Conservation (phyloP, 2,888 invertebrate genomes). For the Opisthograptis luteolata region DNA sequence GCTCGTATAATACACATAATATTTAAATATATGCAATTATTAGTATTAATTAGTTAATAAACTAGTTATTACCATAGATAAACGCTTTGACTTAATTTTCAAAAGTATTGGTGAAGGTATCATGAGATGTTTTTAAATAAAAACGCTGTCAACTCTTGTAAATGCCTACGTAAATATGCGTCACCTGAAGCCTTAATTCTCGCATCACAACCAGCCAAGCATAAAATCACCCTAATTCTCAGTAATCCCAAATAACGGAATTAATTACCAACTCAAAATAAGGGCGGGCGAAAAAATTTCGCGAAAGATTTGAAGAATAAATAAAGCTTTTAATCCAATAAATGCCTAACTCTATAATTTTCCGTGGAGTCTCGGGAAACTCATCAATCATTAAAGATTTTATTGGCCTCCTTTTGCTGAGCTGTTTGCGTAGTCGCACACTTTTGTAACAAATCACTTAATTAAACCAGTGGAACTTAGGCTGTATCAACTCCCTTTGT, state of each 20-base stretch:
- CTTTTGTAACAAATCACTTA: slow-evolving; percentile 11
- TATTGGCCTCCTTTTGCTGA: slow-evolving; percentile 39
- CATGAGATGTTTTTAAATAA: neutral
- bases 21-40: no score
- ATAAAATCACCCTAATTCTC: slow-evolving; percentile 47
- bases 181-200: slow-evolving; percentile 38
- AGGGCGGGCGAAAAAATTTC: slow-evolving; percentile 50
- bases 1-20: no score
- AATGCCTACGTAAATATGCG: neutral
- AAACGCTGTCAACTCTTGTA: neutral
- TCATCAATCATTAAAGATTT: slow-evolving; percentile 68
- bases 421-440: slow-evolving; percentile 23
- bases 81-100: no score
- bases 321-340: slow-evolving; percentile 66
- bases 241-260: slow-evolving; percentile 63
- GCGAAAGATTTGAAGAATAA: slow-evolving; percentile 60
- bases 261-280: slow-evolving; percentile 64
- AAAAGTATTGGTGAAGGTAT: no score
- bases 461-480: no score
- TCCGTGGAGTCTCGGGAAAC: slow-evolving; percentile 42
- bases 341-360: slow-evolving; percentile 62
- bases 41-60: no score
- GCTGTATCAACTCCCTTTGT: no score
- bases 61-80: no score
- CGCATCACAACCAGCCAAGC: slow-evolving; percentile 47